Evolutionary conservation across 2,797 vertebrate species (phyloP), one percentile per base, ranked within the genome.

Genomic region (Hoplostethus mediterraneus): DNA sequence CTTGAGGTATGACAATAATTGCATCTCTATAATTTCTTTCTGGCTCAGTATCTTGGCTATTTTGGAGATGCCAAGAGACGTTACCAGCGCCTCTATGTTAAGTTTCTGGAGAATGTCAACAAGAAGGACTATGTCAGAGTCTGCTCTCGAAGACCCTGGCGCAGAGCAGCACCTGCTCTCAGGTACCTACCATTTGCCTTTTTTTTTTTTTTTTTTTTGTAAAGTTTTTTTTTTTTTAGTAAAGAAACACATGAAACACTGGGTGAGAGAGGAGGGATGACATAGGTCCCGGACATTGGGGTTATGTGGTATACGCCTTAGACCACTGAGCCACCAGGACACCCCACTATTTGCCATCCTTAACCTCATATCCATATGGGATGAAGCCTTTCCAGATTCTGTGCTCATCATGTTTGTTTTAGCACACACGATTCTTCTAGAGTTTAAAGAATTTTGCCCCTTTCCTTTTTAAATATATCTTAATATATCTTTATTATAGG

Each of bases 121-220:
- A 98, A 98, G 91, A 98, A 98, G 90, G 97, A 98, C 84, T 98
- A 97, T 0, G 97, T 98, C 57, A 87, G 97, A 72, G 96, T 98
- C 56, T 98, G 97, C 69, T 96, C 96, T 25, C 92, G 95, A 59
- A 96, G 97, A 68, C 97, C 97, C 3, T 98, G 96, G 96, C 96
- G 97, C 73, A 93, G 96, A 82, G 94, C 96, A 3, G 88, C 95
- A 5, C 93, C 95, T 67, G 92, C 95, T 2, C 94, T 96, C 86
- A 97, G 97, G 96, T 97, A 94, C 61, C 25, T 11, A 6, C 38
- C 59, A 28, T 1, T 1, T 1, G 1, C 21, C 21, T 21, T 21
- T 21, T 21, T 21, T 21, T 21, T 21, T 21, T 21, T 21, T 21
- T 21, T 21, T 21, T 21, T 21, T 21, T 21, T 21, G 21, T 21